Evolutionary conservation across 2,888 invertebrate genomes (phyloP).

Genomic region (Hypomecis punctinalis): DNA sequence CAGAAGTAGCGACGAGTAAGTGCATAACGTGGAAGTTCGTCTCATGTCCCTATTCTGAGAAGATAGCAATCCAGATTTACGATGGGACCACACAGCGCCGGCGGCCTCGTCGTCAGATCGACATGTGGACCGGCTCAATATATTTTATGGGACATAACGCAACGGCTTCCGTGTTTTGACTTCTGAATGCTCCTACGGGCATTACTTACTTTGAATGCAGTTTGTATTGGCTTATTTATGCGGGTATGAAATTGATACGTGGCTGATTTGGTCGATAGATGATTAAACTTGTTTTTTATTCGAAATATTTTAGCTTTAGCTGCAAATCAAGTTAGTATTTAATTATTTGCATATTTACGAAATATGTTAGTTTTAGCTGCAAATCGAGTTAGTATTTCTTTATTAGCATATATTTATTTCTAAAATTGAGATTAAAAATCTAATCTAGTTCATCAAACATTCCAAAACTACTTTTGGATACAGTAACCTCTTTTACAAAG

Average conservation of each 20-base stretch:
- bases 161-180: slow-evolving; percentile 33
- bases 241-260: slow-evolving; percentile 9
- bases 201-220: slow-evolving; percentile 23
- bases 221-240: slow-evolving; percentile 21
- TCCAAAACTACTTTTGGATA: too few species aligned
- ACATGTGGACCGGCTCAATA: slow-evolving; percentile 32
- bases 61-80: slow-evolving; percentile 34
- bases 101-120: slow-evolving; percentile 18
- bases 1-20: slow-evolving; percentile 1
- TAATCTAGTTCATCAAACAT: too few species aligned
- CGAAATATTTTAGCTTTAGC: neutral
- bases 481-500: too few species aligned
- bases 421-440: too few species aligned
- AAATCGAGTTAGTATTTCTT: too few species aligned
- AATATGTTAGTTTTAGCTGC: too few species aligned
- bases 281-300: neutral
- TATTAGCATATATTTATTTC: too few species aligned
- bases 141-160: slow-evolving; percentile 34
- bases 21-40: slow-evolving; percentile 2
- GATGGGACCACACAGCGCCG: slow-evolving; percentile 34
- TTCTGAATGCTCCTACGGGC: slow-evolving; percentile 28
- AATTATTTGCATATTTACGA: too few species aligned
- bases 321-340: too few species aligned
- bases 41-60: slow-evolving; percentile 28
- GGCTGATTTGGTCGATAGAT: neutral